These are phyloP conservation scores for Bursaphelenchus okinawaensis DNA, from an alignment of 2,888 invertebrate genomes.

Conservation along the genomic window DNA sequence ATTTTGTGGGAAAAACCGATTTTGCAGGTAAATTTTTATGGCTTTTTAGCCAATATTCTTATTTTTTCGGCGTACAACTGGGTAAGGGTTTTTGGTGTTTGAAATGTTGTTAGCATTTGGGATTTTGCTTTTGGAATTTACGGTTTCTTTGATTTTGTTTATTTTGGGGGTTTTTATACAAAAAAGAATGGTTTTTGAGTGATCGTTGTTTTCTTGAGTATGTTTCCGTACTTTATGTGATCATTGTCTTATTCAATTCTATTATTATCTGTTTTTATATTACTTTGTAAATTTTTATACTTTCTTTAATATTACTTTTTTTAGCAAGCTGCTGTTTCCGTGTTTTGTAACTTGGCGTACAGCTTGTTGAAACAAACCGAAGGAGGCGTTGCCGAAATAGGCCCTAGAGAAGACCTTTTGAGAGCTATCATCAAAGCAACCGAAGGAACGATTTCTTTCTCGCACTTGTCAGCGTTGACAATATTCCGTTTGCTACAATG, in stretches of 20 bases:
- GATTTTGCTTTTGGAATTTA: neutral
- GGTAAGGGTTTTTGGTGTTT: too few species aligned
- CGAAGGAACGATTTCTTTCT: slow-evolving; percentile 13
- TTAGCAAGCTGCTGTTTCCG: slow-evolving; percentile 40
- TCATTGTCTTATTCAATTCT: too few species aligned
- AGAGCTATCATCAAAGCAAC: slow-evolving; percentile 35
- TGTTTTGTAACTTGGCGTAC: slow-evolving; percentile 43
- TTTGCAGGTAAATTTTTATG: slow-evolving; percentile 27
- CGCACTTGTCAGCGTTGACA: slow-evolving; percentile 60
- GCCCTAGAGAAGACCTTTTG: slow-evolving; percentile 49
- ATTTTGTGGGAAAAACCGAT: slow-evolving; percentile 22
- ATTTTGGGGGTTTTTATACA: neutral
- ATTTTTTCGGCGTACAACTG: too few species aligned
- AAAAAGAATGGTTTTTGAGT: neutral
- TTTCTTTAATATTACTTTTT: neutral
- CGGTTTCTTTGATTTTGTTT: neutral
- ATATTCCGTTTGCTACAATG: slow-evolving; percentile 73
- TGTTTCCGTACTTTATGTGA: slow-evolving; percentile 4
- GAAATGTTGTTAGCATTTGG: too few species aligned
- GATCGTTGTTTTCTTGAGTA: neutral
- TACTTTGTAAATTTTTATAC: too few species aligned
- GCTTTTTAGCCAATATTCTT: neutral
- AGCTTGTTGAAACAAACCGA: slow-evolving; percentile 38
- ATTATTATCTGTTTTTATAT: too few species aligned
- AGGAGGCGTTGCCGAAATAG: slow-evolving; percentile 38